A percentile compares a stretch with the other conserved stretches of the same genome.
Conservation (phyloP, 2,888 invertebrate species). For the Kuschelorhynchus macadamiae region DNA sequence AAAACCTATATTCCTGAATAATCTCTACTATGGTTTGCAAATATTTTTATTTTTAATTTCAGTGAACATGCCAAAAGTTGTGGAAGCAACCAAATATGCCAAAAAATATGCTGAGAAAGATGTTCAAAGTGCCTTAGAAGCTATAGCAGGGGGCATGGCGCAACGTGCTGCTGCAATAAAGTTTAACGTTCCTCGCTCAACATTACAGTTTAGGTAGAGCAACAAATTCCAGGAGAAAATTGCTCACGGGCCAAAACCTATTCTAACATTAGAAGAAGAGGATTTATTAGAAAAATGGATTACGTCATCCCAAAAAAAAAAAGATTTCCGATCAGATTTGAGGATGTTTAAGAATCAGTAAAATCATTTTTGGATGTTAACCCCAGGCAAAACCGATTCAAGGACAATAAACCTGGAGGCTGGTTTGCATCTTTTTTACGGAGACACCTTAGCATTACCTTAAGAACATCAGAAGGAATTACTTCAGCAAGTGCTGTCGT, state of each 20-base stretch:
- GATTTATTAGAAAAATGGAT: conserved; percentile 55
- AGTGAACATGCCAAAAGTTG: conserved; percentile 8
- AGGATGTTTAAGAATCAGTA: too few species aligned
- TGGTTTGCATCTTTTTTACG: too few species aligned
- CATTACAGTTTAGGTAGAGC: conserved; percentile 24
- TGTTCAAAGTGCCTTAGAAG: neutral
- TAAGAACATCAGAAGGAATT: too few species aligned
- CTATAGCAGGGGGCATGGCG: too few species aligned
- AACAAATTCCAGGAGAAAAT: conserved; percentile 9
- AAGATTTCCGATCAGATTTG: conserved; percentile 28
- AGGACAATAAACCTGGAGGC: too few species aligned
- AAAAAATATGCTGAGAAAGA: neutral
- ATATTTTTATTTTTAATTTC: too few species aligned
- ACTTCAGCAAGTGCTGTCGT: conserved; percentile 58
- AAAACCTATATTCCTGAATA: too few species aligned
- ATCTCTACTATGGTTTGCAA: too few species aligned
- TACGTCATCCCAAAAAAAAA: conserved; percentile 55
- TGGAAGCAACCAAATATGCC: neutral
- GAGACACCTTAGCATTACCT: too few species aligned
- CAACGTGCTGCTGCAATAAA: neutral
- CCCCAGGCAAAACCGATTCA: conserved; percentile 23
- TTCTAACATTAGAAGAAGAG: neutral
- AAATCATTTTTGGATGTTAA: conserved; percentile 42
- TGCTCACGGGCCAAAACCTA: conserved; percentile 2
- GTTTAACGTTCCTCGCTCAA: conserved; percentile 13